phyloP scores from a whole-genome alignment of 2,797 vertebrate genomes.

The Tapirus indicus region DNA sequence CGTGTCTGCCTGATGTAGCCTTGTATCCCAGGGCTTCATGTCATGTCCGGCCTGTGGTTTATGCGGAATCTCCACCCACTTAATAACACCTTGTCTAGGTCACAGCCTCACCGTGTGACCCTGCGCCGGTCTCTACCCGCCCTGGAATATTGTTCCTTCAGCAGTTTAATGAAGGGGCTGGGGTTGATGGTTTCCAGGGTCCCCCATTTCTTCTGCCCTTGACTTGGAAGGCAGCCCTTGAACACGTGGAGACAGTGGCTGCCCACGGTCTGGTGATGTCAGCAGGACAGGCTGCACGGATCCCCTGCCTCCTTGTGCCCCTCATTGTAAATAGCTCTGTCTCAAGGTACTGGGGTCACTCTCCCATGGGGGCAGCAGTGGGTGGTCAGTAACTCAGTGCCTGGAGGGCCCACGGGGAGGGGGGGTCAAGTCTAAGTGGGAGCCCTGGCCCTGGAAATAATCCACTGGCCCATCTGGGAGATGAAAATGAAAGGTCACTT shows the following conservation, averaged over 20 bases:
- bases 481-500: constrained; percentile 56
- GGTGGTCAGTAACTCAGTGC: background rate
- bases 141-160: background rate
- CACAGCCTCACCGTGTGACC: background rate
- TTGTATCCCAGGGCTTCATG: background rate
- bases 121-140: background rate
- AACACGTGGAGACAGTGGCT: background rate
- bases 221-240: background rate
- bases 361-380: background rate
- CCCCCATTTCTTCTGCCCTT: background rate
- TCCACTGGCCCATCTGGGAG: constrained; percentile 11
- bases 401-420: too few relatives aligned
- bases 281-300: background rate
- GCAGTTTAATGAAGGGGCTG: background rate
- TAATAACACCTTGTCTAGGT: background rate
- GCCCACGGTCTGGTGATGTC: background rate
- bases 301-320: accelerated
- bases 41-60: background rate
- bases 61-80: background rate
- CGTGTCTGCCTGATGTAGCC: background rate
- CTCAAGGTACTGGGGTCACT: background rate
- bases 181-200: background rate
- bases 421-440: background rate
- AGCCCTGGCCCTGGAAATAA: constrained; percentile 58
- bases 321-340: background rate